Conservation (phyloP, 30 jellyfish, hydroid and myxozoan genomes). For the Chironex yamaguchii region DNA sequence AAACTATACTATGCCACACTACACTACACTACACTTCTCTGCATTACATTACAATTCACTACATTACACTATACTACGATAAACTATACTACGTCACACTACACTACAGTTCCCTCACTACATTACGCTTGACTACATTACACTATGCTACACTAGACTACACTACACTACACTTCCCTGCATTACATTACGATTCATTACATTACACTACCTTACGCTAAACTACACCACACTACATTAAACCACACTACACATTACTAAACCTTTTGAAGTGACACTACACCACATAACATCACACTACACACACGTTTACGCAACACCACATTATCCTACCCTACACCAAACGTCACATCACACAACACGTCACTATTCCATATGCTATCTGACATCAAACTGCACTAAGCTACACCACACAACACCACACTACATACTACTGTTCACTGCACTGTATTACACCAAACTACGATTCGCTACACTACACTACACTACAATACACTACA, state of each 20-base stretch:
- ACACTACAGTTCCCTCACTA: neutral
- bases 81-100: neutral
- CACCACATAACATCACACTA: neutral
- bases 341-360: neutral
- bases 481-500: conserved; percentile 1
- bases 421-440: neutral
- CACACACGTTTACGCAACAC: neutral
- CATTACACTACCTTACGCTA: neutral
- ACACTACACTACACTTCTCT: neutral
- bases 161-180: neutral
- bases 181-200: no score
- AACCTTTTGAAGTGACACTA: neutral
- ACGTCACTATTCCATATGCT: no score
- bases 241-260: neutral
- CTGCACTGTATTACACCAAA: neutral
- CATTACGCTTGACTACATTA: neutral
- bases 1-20: conserved; percentile 1
- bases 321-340: neutral
- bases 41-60: neutral
- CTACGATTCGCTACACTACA: neutral
- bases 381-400: neutral
- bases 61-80: neutral
- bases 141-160: conserved; percentile 1
- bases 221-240: neutral
- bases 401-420: neutral